Conservation (phyloP, 2,797 vertebrate species). For the Myoxocephalus aenaeus region DNA sequence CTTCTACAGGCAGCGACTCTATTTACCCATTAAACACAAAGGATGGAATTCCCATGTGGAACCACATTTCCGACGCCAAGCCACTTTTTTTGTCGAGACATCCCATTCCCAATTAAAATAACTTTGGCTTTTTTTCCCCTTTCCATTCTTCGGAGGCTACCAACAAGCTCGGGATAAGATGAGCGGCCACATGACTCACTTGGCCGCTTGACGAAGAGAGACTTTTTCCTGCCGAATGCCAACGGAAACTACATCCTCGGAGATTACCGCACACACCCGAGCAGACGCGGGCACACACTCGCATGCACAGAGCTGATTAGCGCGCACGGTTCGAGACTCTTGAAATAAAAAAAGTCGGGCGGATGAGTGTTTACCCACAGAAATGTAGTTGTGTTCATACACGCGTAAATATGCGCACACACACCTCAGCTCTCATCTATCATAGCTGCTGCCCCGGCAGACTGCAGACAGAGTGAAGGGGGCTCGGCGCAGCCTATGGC, state of each 20-base stretch:
- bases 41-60: slow-evolving; percentile 78
- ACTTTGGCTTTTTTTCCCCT: slow-evolving; percentile 52
- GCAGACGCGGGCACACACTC: slow-evolving; percentile 14
- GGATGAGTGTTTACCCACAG: slow-evolving; percentile 36
- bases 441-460: slow-evolving; percentile 39
- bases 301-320: slow-evolving; percentile 28
- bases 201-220: slow-evolving; percentile 38
- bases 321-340: slow-evolving; percentile 27
- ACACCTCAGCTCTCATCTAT: slow-evolving; percentile 41
- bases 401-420: slow-evolving; percentile 18
- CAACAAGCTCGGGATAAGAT: slow-evolving; percentile 55
- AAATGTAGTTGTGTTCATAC: slow-evolving; percentile 28
- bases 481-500: slow-evolving; percentile 64
- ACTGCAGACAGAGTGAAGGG: slow-evolving; percentile 59
- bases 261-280: slow-evolving; percentile 21
- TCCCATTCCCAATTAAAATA: slow-evolving; percentile 76
- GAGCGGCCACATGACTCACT: slow-evolving; percentile 62
- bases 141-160: slow-evolving; percentile 56
- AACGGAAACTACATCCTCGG: slow-evolving; percentile 48
- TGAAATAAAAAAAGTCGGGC: slow-evolving; percentile 42
- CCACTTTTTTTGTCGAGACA: slow-evolving; percentile 40
- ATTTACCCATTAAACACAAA: slow-evolving; percentile 76
- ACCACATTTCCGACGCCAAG: slow-evolving; percentile 64
- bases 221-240: slow-evolving; percentile 29
- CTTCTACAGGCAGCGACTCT: slow-evolving; percentile 60